Percentiles rank a stretch among this genome's conserved stretches.
Conservation (phyloP, 2,888 invertebrate genomes). For the Branchinecta sandiegonensis region DNA sequence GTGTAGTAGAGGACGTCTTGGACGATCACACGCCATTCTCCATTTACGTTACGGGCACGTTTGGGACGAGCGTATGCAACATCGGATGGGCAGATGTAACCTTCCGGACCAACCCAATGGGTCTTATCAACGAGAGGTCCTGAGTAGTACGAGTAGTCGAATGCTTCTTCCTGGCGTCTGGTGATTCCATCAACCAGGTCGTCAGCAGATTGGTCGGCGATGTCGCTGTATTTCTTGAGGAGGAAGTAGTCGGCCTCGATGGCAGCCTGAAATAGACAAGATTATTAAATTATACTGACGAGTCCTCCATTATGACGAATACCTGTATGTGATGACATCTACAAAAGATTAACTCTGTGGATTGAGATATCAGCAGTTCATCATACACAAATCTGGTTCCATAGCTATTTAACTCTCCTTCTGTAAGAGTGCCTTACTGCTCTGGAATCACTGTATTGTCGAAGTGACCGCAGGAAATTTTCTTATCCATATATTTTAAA, state of each 20-base stretch:
- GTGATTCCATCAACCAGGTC: conserved; percentile 28
- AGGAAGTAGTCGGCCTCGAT: conserved; percentile 28
- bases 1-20: conserved; percentile 26
- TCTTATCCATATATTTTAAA: no score
- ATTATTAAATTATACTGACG: not conserved
- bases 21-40: conserved; percentile 27
- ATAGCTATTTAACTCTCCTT: no score
- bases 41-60: conserved; percentile 26
- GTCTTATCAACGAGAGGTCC: conserved; percentile 29
- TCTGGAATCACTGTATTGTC: no score
- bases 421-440: no score
- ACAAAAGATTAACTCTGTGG: no score
- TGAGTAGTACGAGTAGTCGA: conserved; percentile 29
- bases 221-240: conserved; percentile 29
- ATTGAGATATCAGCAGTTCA: no score
- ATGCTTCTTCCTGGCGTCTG: conserved; percentile 27
- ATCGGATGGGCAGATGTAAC: conserved; percentile 29
- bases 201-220: conserved; percentile 29
- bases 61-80: conserved; percentile 27
- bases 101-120: conserved; percentile 29
- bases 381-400: no score
- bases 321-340: no score
- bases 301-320: no score
- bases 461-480: no score
- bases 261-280: conserved; percentile 23